Conservation (phyloP, 2,113 vertebrate species). For the Spermophilus dauricus region DNA sequence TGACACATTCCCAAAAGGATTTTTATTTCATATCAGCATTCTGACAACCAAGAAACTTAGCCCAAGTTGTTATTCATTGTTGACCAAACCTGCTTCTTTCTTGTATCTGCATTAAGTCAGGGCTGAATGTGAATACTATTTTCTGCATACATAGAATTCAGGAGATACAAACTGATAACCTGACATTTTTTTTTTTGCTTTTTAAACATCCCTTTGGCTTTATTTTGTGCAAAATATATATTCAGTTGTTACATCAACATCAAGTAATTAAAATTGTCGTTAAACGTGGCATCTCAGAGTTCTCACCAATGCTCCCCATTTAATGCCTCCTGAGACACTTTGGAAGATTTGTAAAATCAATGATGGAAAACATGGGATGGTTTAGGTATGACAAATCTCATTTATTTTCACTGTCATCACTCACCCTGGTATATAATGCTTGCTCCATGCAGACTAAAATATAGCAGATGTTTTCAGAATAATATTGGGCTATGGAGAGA, state of each 20-base stretch:
- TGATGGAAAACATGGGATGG: slow-evolving; percentile 86
- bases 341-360: slow-evolving; percentile 82
- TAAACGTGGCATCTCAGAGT: slow-evolving; percentile 55
- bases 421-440: slow-evolving; percentile 84
- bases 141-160: background rate
- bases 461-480: slow-evolving; percentile 88
- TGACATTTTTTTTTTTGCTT: slow-evolving; percentile 3
- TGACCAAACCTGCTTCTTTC: background rate
- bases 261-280: slow-evolving; percentile 67
- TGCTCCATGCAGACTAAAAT: slow-evolving; percentile 84
- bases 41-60: background rate
- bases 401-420: slow-evolving; percentile 88
- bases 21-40: slow-evolving; percentile 40
- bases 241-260: slow-evolving; percentile 44
- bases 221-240: slow-evolving; percentile 45
- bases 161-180: background rate
- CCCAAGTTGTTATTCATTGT: background rate
- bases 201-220: background rate
- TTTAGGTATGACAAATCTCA: slow-evolving; percentile 86
- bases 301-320: slow-evolving; percentile 72
- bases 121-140: slow-evolving; percentile 14
- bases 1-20: background rate
- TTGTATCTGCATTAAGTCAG: background rate
- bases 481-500: slow-evolving; percentile 80
- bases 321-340: slow-evolving; percentile 83